Evolutionary conservation across 2,888 invertebrate species (phyloP).

Genomic region (Leptopterna dolabrata): DNA sequence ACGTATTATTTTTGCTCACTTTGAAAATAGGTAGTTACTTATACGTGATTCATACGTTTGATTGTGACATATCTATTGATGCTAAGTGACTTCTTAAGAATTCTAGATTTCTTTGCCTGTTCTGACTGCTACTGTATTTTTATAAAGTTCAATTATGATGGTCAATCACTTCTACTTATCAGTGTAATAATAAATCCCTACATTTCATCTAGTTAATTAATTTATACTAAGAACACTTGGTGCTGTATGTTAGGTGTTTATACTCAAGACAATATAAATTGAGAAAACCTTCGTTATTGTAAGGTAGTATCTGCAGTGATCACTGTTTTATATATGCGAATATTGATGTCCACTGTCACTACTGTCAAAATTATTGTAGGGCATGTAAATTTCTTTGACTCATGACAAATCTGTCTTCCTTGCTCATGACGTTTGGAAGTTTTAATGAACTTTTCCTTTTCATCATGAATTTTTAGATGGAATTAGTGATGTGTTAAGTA

Average conservation of each 20-base stretch:
- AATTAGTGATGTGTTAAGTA: neutral
- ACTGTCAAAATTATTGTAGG: neutral
- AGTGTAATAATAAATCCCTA: neutral
- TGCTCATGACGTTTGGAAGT: neutral
- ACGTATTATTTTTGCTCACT: neutral
- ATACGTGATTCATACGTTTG: neutral
- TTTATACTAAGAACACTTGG: neutral
- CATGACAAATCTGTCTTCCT: neutral
- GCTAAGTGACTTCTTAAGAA: neutral
- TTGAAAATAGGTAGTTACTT: neutral
- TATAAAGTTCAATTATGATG: neutral
- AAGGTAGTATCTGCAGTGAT: neutral
- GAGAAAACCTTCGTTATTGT: neutral
- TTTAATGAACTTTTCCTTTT: no score
- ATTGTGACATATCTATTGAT: neutral
- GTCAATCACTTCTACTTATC: slow-evolving; percentile 16
- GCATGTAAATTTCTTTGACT: neutral
- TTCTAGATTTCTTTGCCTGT: neutral
- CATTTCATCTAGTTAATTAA: neutral
- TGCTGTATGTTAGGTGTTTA: neutral
- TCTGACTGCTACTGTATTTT: neutral
- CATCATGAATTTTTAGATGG: no score
- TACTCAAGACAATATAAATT: neutral
- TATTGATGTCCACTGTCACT: neutral
- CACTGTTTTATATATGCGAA: neutral